These are phyloP conservation scores for Notechis scutatus DNA, from an alignment of 2,113 vertebrate species.

Conservation along the genomic window DNA sequence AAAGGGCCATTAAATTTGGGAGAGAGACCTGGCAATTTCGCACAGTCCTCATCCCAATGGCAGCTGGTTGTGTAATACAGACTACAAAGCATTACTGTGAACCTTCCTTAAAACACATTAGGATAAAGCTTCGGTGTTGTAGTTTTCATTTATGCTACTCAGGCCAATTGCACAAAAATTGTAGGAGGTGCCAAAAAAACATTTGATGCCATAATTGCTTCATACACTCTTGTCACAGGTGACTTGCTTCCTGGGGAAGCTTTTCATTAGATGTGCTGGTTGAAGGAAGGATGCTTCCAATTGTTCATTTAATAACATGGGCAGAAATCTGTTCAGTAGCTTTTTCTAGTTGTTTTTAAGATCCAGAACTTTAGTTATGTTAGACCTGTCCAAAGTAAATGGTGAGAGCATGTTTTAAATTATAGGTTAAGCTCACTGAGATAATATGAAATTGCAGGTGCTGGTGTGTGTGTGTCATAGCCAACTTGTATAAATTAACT, in stretches of 20 bases:
- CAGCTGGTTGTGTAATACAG: not conserved
- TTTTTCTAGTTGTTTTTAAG: not conserved
- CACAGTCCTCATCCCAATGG: not conserved
- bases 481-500: not conserved
- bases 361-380: not conserved
- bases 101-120: not conserved
- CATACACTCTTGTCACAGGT: not conserved
- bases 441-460: not conserved
- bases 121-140: not conserved
- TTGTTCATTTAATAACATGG: not conserved
- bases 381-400: not conserved
- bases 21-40: not conserved
- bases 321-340: not conserved
- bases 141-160: not conserved
- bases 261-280: not conserved
- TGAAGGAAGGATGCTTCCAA: not conserved
- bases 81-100: not conserved
- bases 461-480: not conserved
- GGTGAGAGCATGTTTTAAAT: not conserved
- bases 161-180: not conserved
- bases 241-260: not conserved
- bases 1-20: not conserved
- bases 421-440: not conserved
- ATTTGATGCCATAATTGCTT: not conserved
- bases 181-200: not conserved